Conservation (phyloP, 2,888 invertebrate genomes). For the Chrysolina americana region DNA sequence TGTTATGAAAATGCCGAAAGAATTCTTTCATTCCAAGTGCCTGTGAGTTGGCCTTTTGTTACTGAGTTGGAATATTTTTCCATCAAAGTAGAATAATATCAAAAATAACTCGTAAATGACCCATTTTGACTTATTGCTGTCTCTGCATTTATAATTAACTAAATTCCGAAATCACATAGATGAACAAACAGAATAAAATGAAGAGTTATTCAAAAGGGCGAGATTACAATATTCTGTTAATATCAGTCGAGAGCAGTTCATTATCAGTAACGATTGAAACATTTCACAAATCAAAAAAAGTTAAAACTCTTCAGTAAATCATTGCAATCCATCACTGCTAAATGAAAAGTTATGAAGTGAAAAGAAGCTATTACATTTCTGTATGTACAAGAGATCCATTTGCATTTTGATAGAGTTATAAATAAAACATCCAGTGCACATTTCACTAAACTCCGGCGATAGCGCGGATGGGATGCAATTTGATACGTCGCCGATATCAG, state of each 20-base stretch:
- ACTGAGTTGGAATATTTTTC: not conserved
- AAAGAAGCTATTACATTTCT: slow-evolving; percentile 1
- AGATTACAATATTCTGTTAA: too few species aligned
- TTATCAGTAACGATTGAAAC: not conserved
- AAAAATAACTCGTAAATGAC: too few species aligned
- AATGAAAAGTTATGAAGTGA: not conserved
- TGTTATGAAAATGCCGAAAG: not conserved
- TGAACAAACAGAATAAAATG: too few species aligned
- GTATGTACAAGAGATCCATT: slow-evolving; percentile 27
- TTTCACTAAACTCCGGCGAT: slow-evolving; percentile 38
- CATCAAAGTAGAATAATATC: not conserved
- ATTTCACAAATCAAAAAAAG: not conserved
- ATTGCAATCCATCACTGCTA: not conserved
- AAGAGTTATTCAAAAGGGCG: too few species aligned
- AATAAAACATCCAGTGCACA: slow-evolving; percentile 42
- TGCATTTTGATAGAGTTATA: slow-evolving; percentile 46
- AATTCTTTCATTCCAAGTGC: not conserved
- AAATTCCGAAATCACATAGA: too few species aligned
- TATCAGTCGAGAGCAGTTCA: too few species aligned
- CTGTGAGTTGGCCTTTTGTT: too few species aligned
- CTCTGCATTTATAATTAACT: too few species aligned
- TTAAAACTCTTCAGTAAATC: not conserved
- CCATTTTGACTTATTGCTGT: too few species aligned
- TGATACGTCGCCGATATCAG: slow-evolving; percentile 54
- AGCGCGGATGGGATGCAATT: slow-evolving; percentile 48